These are phyloP conservation scores for Nebria salina DNA, from an alignment of 2,888 invertebrate genomes.

Conservation along the genomic window DNA sequence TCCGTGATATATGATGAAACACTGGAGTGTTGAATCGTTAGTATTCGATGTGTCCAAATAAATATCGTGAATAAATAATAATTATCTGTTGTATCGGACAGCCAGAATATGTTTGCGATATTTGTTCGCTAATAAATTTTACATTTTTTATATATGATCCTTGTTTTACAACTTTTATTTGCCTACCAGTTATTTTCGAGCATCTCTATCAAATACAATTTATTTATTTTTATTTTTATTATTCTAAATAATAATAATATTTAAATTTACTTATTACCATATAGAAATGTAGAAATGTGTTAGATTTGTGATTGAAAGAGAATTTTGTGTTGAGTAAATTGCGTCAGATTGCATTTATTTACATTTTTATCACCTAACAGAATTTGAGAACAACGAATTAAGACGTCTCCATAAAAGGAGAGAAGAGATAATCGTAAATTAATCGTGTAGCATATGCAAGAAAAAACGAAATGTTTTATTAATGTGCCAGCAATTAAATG, in stretches of 20 bases:
- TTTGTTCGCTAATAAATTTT: neutral
- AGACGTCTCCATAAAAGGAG: constrained; percentile 35
- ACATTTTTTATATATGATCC: neutral
- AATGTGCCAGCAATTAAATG: constrained; percentile 35
- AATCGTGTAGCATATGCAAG: constrained; percentile 23
- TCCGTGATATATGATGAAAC: constrained; percentile 33
- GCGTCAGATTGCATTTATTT: too few relatives aligned
- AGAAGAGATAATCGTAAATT: constrained; percentile 41
- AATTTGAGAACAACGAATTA: constrained; percentile 25
- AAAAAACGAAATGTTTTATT: constrained; percentile 38
- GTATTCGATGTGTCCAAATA: constrained; percentile 32
- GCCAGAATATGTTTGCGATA: neutral
- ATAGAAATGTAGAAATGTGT: too few relatives aligned
- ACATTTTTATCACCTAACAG: constrained; percentile 27
- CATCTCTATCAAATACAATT: too few relatives aligned
- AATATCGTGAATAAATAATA: constrained; percentile 31
- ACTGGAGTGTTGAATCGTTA: constrained; percentile 36
- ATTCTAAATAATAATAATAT: too few relatives aligned
- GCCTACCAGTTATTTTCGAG: too few relatives aligned
- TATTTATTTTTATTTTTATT: too few relatives aligned
- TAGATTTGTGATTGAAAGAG: too few relatives aligned
- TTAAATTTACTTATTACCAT: too few relatives aligned
- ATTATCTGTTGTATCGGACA: constrained; percentile 37
- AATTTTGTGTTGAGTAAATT: too few relatives aligned
- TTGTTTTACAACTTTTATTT: neutral